Evolutionary conservation across 2,888 invertebrate species (phyloP).

Genomic region (Phyllotreta cruciferae): DNA sequence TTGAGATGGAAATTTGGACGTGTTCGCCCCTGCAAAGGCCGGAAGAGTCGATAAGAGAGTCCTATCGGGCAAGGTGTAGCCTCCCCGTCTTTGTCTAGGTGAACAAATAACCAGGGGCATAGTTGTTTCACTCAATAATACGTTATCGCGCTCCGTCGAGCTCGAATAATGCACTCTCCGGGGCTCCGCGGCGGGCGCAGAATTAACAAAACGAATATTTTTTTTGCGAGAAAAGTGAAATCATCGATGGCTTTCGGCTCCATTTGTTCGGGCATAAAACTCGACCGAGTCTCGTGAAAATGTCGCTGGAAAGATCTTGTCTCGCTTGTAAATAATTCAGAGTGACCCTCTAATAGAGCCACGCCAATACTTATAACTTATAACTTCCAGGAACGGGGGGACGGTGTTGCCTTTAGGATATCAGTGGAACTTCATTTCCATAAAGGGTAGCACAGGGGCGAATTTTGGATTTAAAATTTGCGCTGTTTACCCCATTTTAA

Average conservation of each 20-base stretch:
- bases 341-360: constrained; percentile 58
- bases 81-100: constrained; percentile 32
- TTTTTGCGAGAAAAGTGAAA: too few species aligned
- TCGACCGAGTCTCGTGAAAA: constrained; percentile 40
- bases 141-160: constrained; percentile 60
- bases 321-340: constrained; percentile 60
- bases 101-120: constrained; percentile 56
- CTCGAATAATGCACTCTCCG: constrained; percentile 59
- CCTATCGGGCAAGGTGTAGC: constrained; percentile 35
- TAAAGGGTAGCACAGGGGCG: constrained; percentile 43
- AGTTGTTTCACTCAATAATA: constrained; percentile 60
- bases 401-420: constrained; percentile 23
- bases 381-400: constrained; percentile 46
- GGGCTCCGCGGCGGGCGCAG: too few species aligned
- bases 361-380: constrained; percentile 57
- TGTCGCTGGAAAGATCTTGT: constrained; percentile 48
- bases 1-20: too few species aligned
- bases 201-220: too few species aligned
- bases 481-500: not conserved
- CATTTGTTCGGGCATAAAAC: constrained; percentile 51
- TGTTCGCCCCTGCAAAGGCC: constrained; percentile 46
- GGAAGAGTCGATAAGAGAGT: constrained; percentile 41
- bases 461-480: constrained; percentile 2
- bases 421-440: constrained; percentile 47
- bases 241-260: constrained; percentile 42